Evolutionary conservation across 2,888 invertebrate species (phyloP).

Genomic region (Lithophane semibrunnea): DNA sequence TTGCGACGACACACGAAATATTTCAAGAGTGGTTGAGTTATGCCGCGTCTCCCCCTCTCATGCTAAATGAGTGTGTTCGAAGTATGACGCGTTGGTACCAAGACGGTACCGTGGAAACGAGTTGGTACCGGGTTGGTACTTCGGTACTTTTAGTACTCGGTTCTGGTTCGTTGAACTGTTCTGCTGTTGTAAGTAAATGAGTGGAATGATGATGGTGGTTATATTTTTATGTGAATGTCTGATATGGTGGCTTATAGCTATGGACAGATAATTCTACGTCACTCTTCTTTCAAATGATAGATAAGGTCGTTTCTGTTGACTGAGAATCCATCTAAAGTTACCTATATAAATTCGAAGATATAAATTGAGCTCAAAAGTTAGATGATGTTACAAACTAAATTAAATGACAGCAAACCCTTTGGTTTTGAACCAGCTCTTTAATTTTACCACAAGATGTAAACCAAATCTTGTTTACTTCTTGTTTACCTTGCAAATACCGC

Average conservation of each 20-base stretch:
- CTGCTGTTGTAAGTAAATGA: conserved; percentile 12
- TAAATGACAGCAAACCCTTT: too few relatives aligned
- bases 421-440: background rate
- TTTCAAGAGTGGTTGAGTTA: conserved; percentile 64
- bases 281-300: too few relatives aligned
- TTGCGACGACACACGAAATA: conserved; percentile 59
- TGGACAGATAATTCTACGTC: too few relatives aligned
- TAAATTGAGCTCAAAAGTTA: too few relatives aligned
- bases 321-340: too few relatives aligned
- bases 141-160: conserved; percentile 31
- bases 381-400: too few relatives aligned
- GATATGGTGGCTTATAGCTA: background rate
- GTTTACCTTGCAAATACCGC: conserved; percentile 17
- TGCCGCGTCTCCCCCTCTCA: conserved; percentile 46
- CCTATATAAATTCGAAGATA: too few relatives aligned
- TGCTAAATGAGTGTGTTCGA: conserved; percentile 53
- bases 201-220: background rate
- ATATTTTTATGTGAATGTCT: conserved; percentile 1
- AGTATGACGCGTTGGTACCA: conserved; percentile 33
- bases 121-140: conserved; percentile 22
- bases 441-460: background rate
- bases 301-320: too few relatives aligned
- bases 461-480: background rate
- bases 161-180: conserved; percentile 22
- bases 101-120: background rate